Conservation (phyloP, 2,797 vertebrate genomes). For the Syngnathus rostellatus region DNA sequence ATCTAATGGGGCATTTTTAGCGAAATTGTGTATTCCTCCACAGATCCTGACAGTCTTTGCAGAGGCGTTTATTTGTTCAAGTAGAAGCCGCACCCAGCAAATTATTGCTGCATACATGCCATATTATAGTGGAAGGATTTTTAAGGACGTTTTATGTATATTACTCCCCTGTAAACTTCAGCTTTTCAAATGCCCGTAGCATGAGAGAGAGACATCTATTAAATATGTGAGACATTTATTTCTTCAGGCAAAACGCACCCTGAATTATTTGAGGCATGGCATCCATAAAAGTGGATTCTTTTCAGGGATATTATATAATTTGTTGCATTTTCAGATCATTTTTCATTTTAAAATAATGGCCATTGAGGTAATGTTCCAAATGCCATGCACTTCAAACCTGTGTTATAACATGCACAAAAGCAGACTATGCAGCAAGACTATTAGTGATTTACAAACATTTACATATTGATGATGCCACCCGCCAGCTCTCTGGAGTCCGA, state of each 20-base stretch:
- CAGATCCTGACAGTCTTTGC: not conserved
- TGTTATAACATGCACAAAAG: not conserved
- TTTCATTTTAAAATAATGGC: too few relatives aligned
- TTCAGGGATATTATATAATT: not conserved
- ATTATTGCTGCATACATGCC: not conserved
- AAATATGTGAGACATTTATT: not conserved
- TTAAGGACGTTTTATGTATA: too few relatives aligned
- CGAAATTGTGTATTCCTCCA: not conserved
- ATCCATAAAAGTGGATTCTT: not conserved
- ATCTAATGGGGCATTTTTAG: not conserved
- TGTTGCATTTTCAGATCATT: too few relatives aligned
- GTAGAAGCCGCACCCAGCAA: not conserved
- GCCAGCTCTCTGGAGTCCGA: slow-evolving; percentile 26
- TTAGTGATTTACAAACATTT: slow-evolving; percentile 8
- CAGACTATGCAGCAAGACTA: not conserved
- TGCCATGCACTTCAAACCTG: not conserved
- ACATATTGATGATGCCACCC: slow-evolving; percentile 22
- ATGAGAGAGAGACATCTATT: not conserved
- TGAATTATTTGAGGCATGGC: not conserved
- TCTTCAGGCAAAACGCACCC: not conserved
- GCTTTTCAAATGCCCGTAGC: not conserved
- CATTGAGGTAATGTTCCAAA: not conserved
- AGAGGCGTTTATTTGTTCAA: not conserved
- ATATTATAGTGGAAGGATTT: not conserved
- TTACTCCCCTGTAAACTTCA: not conserved